These are phyloP conservation scores for Bombus turneri DNA, from an alignment of 1,140 invertebrate genomes.

Conservation along the genomic window DNA sequence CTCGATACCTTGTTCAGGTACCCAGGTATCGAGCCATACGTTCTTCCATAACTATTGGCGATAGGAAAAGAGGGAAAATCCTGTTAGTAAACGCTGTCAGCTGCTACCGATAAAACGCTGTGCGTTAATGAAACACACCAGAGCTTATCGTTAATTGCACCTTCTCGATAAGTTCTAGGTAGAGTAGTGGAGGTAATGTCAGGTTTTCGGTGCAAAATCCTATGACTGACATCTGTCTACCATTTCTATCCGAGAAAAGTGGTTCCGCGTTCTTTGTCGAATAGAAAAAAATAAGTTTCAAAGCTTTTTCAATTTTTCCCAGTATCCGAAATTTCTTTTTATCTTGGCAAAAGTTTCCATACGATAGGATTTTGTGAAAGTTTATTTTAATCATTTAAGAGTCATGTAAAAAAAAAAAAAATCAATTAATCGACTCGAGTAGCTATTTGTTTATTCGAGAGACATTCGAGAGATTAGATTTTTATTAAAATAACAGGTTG, in stretches of 20 bases:
- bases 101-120: slow-evolving; percentile 7
- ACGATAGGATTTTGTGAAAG: too few relatives aligned
- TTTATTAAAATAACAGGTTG: not conserved
- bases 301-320: not conserved
- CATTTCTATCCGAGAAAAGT: not conserved
- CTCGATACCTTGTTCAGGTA: not conserved
- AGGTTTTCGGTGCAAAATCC: not conserved
- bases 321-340: not conserved
- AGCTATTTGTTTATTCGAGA: not conserved
- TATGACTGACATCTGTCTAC: not conserved
- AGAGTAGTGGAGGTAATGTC: not conserved
- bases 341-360: too few relatives aligned
- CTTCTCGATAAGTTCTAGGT: slow-evolving; percentile 11
- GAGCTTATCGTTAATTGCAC: slow-evolving; percentile 30
- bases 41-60: not conserved
- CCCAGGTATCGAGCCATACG: not conserved
- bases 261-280: not conserved
- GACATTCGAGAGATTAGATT: not conserved
- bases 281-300: not conserved
- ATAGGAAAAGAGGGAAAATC: slow-evolving; percentile 1
- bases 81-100: slow-evolving; percentile 25
- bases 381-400: not conserved
- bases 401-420: not conserved
- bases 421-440: not conserved
- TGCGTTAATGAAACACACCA: slow-evolving; percentile 25